These are phyloP conservation scores for Schlechtendalia chinensis DNA, from an alignment of 1,140 invertebrate species.

Conservation along the genomic window DNA sequence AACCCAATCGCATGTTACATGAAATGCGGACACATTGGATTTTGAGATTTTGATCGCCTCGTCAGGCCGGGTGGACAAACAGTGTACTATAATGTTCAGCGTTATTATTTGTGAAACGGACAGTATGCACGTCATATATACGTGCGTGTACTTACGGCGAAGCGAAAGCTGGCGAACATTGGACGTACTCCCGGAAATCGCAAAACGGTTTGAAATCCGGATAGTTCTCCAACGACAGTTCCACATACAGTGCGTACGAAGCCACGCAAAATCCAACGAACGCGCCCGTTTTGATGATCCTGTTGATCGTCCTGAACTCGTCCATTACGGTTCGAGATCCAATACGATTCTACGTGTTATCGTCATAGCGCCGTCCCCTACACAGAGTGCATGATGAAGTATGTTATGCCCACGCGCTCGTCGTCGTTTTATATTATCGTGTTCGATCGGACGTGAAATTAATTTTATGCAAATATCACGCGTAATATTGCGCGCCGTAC, in stretches of 20 bases:
- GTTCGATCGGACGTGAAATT: conserved; percentile 19
- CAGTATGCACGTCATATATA: too few species aligned
- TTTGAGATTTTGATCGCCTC: too few species aligned
- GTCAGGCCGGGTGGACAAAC: too few species aligned
- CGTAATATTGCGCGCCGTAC: not conserved
- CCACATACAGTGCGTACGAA: conserved; percentile 19
- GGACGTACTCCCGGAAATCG: conserved; percentile 10
- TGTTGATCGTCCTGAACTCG: not conserved
- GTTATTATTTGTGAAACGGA: too few species aligned
- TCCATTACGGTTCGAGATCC: not conserved
- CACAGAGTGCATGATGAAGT: too few species aligned
- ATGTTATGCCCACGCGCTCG: not conserved
- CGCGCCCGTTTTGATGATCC: not conserved
- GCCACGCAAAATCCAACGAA: conserved; percentile 15
- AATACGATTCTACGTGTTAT: too few species aligned
- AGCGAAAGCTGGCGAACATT: conserved; percentile 19
- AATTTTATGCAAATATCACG: conserved; percentile 18
- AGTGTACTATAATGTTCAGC: too few species aligned
- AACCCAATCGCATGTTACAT: too few species aligned
- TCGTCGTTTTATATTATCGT: not conserved
- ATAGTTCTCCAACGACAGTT: conserved; percentile 19
- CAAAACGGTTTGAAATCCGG: conserved; percentile 24
- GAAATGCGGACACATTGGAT: too few species aligned
- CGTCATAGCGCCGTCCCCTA: too few species aligned
- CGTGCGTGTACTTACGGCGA: conserved; percentile 15